phyloP scores from a whole-genome alignment of 2,888 invertebrate genomes.

The Hecatera dysodea region DNA sequence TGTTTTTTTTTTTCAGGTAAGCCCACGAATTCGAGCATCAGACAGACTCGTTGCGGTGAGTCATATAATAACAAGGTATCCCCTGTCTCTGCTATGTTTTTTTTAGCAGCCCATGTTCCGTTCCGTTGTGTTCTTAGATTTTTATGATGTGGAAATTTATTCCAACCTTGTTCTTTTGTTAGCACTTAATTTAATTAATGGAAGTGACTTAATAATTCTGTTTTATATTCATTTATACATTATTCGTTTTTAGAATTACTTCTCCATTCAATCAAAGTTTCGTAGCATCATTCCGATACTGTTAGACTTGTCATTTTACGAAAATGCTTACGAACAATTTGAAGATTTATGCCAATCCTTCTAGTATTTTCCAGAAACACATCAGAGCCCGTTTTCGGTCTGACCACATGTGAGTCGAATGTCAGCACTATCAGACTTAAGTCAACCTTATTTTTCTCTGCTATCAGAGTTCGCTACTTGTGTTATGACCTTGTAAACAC shows the following conservation, averaged over 20 bases:
- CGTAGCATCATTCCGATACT: not conserved
- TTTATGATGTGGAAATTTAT: slow-evolving; percentile 42
- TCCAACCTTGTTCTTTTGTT: slow-evolving; percentile 51
- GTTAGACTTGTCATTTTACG: not conserved
- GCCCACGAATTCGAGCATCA: slow-evolving; percentile 21
- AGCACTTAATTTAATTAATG: slow-evolving; percentile 35
- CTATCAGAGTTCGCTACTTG: slow-evolving; percentile 25
- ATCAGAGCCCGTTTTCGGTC: not conserved
- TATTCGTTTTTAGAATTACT: slow-evolving; percentile 2
- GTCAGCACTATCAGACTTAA: not conserved
- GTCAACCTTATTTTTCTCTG: slow-evolving; percentile 23
- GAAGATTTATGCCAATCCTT: not conserved
- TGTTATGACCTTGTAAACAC: slow-evolving; percentile 26
- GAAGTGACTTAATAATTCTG: slow-evolving; percentile 22
- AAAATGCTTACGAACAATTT: not conserved
- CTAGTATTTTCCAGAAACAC: not conserved
- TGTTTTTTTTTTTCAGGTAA: slow-evolving; percentile 68
- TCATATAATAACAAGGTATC: slow-evolving; percentile 55
- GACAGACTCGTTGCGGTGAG: slow-evolving; percentile 49
- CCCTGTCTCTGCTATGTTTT: slow-evolving; percentile 38
- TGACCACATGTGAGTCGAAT: not conserved
- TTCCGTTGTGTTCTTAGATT: slow-evolving; percentile 22
- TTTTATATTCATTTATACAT: slow-evolving; percentile 15
- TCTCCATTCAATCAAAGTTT: not conserved
- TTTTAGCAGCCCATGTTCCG: slow-evolving; percentile 23